A percentile compares a stretch with the other conserved stretches of the same genome.
Evolutionary conservation across 2,113 vertebrate species (phyloP).

Genomic region (Spheniscus mendiculus): DNA sequence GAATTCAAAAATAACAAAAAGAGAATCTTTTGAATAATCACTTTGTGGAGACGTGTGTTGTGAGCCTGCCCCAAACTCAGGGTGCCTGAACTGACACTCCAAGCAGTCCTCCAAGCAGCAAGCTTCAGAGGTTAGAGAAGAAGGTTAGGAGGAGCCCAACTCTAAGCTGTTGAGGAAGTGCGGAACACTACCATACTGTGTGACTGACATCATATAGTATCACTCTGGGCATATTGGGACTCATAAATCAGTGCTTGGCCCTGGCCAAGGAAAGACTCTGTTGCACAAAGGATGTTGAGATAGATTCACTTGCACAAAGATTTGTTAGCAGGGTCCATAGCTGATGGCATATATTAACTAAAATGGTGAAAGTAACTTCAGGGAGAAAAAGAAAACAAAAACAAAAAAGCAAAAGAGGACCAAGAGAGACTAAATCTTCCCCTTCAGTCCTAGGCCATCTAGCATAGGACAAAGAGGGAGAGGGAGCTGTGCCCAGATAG

Average conservation of each 20-base stretch:
- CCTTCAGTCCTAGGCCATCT: not conserved
- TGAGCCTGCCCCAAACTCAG: not conserved
- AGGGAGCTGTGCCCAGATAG: not conserved
- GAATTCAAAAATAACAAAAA: not conserved
- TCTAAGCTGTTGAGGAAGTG: not conserved
- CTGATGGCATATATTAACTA: not conserved
- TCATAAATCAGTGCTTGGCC: not conserved
- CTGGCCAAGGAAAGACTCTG: not conserved
- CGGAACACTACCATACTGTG: not conserved
- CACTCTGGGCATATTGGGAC: not conserved
- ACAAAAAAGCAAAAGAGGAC: not conserved
- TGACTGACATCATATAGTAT: not conserved
- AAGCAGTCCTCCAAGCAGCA: not conserved
- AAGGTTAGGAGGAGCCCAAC: not conserved
- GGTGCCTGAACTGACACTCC: not conserved
- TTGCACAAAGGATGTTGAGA: not conserved
- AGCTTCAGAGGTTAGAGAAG: not conserved
- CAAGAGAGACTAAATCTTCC: not conserved
- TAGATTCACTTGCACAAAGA: not conserved
- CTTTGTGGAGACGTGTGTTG: not conserved
- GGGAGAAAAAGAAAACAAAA: not conserved
- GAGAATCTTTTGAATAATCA: not conserved
- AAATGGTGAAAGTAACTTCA: not conserved
- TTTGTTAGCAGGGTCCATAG: accelerated
- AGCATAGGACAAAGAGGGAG: not conserved